Base-by-base conservation (phyloP, 2,888 invertebrate genomes). In the Steinernema scapterisci region DNA sequence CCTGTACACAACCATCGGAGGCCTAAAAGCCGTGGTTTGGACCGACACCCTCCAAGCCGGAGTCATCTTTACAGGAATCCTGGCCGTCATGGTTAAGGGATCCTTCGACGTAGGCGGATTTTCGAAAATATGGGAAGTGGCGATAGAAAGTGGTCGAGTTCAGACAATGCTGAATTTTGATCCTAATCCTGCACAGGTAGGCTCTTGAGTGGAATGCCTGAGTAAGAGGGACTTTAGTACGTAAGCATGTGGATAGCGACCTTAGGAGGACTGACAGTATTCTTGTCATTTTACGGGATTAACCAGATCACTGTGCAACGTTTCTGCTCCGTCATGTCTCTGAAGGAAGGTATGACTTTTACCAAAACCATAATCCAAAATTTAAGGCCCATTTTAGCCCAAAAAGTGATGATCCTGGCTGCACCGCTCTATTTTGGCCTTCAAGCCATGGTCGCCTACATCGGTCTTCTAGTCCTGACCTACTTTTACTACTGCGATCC, bases 331-430 rank as follows among this genome's bases (percentile, higher is more conserved):
- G 46, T 71, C 44, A 21, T 19, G 6, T 44, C 71, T 5, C 21
- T 75, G 19, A 21, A 27, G 31, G 63, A 63, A 11, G 63, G 63
- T 63, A n/a, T 19, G 21, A 19, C 54, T 16, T 23, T 51, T 9
- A 6, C 6, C 19, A 51, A 6, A 21, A 9, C 38, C 38, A 9
- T 38, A 38, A 38, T n/a, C n/a, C n/a, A n/a, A 38, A 6, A 6
- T 9, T 38, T 38, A 38, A 9, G 3, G 3, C 48, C 13, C 5
- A n/a, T 63, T 25, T 21, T 21, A 63, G 63, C 63, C 11, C 63
- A 63, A 31, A 63, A 70, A 76, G 76, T 72, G 78, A 79, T 16
- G 73, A 76, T 72, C 78, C 80, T 51, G 78, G 80, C 74, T 77
- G 79, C 46, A 78, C 80, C 78, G 72, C 76, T 63, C 63, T 80